phyloP scores from a whole-genome alignment of 2,113 vertebrate genomes.

The Gnathonemus echidnorhynchus region DNA sequence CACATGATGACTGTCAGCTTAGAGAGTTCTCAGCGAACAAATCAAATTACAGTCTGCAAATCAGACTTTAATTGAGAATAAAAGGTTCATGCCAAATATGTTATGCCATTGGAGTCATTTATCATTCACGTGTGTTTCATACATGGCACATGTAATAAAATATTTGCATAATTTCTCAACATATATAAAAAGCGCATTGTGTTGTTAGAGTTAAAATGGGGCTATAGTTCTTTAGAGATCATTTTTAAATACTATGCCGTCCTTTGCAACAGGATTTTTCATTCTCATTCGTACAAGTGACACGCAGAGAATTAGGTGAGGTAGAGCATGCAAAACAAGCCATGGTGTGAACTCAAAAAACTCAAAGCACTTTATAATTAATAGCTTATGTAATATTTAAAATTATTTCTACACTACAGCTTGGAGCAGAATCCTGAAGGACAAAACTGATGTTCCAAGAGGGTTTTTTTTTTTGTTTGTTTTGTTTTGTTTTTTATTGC shows the following conservation, averaged over 20 bases:
- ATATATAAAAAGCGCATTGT: neutral
- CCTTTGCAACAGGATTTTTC: neutral
- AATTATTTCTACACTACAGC: conserved; percentile 67
- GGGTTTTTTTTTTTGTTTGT: conserved; percentile 2
- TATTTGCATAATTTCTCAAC: neutral
- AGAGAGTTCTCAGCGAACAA: neutral
- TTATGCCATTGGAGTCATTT: too few relatives aligned
- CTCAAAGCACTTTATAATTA: conserved; percentile 54
- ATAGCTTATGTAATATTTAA: conserved; percentile 64
- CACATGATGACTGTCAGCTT: conserved; percentile 3
- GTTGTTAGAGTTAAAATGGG: neutral
- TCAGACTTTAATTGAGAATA: conserved; percentile 26
- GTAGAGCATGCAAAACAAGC: conserved; percentile 30
- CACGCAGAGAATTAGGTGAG: conserved; percentile 3
- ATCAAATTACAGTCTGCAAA: conserved; percentile 8
- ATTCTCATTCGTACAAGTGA: conserved; percentile 12
- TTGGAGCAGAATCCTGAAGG: conserved; percentile 53
- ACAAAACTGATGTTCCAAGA: conserved; percentile 51
- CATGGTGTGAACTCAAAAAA: conserved; percentile 34
- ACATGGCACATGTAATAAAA: neutral
- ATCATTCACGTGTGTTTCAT: neutral
- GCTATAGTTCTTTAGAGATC: neutral
- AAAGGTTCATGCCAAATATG: neutral
- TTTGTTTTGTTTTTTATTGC: conserved; percentile 37
- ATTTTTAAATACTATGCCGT: neutral